Evolutionary conservation across 1,140 invertebrate species (phyloP).

Genomic region (Saccostrea glomerata): DNA sequence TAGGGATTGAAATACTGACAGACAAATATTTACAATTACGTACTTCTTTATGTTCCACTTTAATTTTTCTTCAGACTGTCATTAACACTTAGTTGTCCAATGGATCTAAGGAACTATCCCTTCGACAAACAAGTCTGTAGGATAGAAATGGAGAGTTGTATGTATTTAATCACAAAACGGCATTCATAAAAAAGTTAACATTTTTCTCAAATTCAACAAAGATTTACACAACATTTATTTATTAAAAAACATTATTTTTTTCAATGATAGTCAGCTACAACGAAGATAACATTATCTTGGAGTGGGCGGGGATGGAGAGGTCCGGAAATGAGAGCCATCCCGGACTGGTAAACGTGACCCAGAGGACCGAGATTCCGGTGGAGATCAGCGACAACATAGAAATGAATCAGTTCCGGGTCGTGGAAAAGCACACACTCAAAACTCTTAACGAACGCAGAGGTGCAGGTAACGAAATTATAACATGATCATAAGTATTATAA

Average conservation of each 20-base stretch:
- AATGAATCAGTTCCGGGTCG: slow-evolving; percentile 70
- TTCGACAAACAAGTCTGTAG: slow-evolving; percentile 98
- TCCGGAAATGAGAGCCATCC: not conserved
- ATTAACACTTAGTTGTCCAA: slow-evolving; percentile 98
- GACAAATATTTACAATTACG: not conserved
- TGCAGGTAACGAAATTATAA: slow-evolving; percentile 24
- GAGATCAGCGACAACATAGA: slow-evolving; percentile 54
- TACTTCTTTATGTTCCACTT: not conserved
- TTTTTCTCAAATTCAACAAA: too few relatives aligned
- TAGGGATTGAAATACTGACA: not conserved
- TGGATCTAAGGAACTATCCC: slow-evolving; percentile 99
- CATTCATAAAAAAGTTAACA: not conserved
- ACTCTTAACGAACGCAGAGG: slow-evolving; percentile 45
- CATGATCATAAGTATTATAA: too few relatives aligned
- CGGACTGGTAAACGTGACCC: not conserved
- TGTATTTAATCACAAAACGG: slow-evolving; percentile 79
- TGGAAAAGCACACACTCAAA: slow-evolving; percentile 35
- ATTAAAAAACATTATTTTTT: not conserved
- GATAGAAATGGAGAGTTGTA: slow-evolving; percentile 99
- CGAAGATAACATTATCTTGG: slow-evolving; percentile 67
- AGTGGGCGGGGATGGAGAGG: slow-evolving; percentile 57
- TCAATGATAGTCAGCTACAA: slow-evolving; percentile 72
- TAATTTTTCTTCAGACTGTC: slow-evolving; percentile 85
- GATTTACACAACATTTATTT: not conserved
- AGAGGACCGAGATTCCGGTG: slow-evolving; percentile 11